phyloP scores from a whole-genome alignment of 1,140 invertebrate species.

The Teleopsis dalmanni region DNA sequence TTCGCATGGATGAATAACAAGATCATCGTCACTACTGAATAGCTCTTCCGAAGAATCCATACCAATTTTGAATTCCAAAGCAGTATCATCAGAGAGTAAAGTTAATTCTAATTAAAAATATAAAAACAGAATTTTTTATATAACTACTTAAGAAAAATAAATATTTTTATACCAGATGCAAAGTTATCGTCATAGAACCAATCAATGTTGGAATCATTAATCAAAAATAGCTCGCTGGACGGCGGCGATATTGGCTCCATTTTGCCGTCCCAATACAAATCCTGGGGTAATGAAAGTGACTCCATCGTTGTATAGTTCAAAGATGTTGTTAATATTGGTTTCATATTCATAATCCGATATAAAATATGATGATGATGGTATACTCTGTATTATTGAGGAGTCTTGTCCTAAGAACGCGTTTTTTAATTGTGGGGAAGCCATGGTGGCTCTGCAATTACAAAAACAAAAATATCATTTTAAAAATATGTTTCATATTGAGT shows the following conservation, averaged over 20 bases:
- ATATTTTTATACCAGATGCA: slow-evolving; percentile 30
- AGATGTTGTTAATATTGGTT: slow-evolving; percentile 3
- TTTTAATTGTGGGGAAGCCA: slow-evolving; percentile 34
- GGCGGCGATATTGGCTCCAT: slow-evolving; percentile 32
- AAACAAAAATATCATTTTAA: slow-evolving; percentile 1
- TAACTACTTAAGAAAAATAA: background rate
- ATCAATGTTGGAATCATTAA: slow-evolving; percentile 20
- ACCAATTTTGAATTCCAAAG: slow-evolving; percentile 14
- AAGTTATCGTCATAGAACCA: slow-evolving; percentile 37
- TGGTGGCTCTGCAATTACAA: slow-evolving; percentile 29
- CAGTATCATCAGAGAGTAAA: background rate
- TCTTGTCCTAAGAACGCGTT: slow-evolving; percentile 27
- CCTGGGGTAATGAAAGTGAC: slow-evolving; percentile 31
- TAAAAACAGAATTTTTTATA: background rate
- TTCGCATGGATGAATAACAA: slow-evolving; percentile 32
- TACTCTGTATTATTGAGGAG: slow-evolving; percentile 14
- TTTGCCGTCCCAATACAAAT: slow-evolving; percentile 39
- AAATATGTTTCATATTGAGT: too few relatives aligned
- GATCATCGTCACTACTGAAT: slow-evolving; percentile 26
- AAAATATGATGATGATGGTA: slow-evolving; percentile 13
- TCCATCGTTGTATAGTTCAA: slow-evolving; percentile 25
- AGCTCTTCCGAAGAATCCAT: slow-evolving; percentile 19
- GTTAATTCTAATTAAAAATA: slow-evolving; percentile 2
- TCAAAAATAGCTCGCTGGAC: slow-evolving; percentile 31
- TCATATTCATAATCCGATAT: slow-evolving; percentile 17